Percentiles rank a stretch among this genome's conserved stretches.
Evolutionary conservation across 2,888 invertebrate species (phyloP).

Genomic region (Brenthis daphne): DNA sequence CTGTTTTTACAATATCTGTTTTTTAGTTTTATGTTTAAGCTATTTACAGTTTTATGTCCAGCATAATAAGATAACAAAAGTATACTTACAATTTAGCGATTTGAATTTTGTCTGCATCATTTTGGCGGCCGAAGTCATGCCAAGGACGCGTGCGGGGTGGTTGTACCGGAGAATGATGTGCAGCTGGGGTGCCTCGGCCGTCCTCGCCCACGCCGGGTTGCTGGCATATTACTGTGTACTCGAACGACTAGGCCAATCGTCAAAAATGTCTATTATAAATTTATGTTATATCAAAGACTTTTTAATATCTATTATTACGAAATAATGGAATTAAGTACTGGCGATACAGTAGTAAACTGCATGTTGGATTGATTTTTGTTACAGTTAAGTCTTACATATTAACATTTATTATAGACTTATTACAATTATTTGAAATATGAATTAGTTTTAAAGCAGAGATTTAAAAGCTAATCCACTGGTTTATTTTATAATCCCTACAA

Average conservation of each 20-base stretch:
- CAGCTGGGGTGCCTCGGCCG: conserved; percentile 83
- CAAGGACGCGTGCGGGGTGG: conserved; percentile 91
- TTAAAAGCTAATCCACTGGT: too few species aligned
- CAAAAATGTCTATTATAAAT: neutral
- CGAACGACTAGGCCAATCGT: conserved; percentile 87
- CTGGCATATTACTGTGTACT: conserved; percentile 95
- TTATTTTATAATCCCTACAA: too few species aligned
- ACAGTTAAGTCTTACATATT: too few species aligned
- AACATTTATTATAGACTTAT: too few species aligned
- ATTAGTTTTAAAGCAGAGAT: too few species aligned
- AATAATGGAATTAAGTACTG: too few species aligned
- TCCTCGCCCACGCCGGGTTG: conserved; percentile 80
- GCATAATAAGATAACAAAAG: neutral
- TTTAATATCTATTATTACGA: neutral
- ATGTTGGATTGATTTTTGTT: too few species aligned
- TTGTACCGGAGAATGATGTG: conserved; percentile 83
- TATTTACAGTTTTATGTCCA: too few species aligned
- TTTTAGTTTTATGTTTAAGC: too few species aligned
- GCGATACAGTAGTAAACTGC: too few species aligned
- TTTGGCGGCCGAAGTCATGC: conserved; percentile 97
- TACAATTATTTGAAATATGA: too few species aligned
- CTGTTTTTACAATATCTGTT: too few species aligned
- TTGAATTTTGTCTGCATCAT: conserved; percentile 97
- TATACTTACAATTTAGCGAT: conserved; percentile 97
- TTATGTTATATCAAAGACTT: neutral